phyloP scores from a whole-genome alignment of 2,797 vertebrate genomes.

The Takifugu ocellatus region DNA sequence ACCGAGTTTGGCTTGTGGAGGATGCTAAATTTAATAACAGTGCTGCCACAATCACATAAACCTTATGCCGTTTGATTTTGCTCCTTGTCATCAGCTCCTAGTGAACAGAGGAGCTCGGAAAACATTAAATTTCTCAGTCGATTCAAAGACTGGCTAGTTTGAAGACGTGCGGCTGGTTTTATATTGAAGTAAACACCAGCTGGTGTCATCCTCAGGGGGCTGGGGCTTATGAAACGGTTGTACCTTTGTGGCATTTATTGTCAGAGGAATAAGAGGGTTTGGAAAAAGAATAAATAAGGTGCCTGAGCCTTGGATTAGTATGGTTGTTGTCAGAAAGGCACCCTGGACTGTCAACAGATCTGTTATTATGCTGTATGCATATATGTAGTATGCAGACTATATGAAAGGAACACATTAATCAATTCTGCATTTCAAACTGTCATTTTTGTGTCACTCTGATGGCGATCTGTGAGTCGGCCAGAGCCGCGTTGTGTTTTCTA shows the following conservation, averaged over 20 bases:
- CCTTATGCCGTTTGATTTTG: too few relatives aligned
- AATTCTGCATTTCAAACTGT: background rate
- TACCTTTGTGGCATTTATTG: conserved; percentile 9
- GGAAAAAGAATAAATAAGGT: conserved; percentile 2
- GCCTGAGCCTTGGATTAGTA: too few relatives aligned
- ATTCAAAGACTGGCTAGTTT: background rate
- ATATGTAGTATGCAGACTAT: background rate
- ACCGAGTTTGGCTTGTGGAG: background rate
- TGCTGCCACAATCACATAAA: background rate
- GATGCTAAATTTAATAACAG: background rate
- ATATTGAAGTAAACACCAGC: conserved; percentile 1
- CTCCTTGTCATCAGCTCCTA: background rate
- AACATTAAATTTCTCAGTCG: background rate
- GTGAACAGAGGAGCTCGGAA: background rate
- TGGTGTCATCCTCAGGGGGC: conserved; percentile 3
- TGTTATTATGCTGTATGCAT: background rate
- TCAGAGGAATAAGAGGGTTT: conserved; percentile 7
- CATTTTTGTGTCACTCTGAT: background rate
- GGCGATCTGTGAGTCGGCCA: background rate
- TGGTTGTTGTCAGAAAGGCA: too few relatives aligned
- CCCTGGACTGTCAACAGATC: too few relatives aligned
- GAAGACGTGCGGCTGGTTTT: conserved; percentile 16
- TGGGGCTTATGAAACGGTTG: background rate
- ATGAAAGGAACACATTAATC: background rate
- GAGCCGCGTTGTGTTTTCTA: background rate